Evolutionary conservation across 2,888 invertebrate genomes (phyloP).

Genomic region (Apamea monoglypha): DNA sequence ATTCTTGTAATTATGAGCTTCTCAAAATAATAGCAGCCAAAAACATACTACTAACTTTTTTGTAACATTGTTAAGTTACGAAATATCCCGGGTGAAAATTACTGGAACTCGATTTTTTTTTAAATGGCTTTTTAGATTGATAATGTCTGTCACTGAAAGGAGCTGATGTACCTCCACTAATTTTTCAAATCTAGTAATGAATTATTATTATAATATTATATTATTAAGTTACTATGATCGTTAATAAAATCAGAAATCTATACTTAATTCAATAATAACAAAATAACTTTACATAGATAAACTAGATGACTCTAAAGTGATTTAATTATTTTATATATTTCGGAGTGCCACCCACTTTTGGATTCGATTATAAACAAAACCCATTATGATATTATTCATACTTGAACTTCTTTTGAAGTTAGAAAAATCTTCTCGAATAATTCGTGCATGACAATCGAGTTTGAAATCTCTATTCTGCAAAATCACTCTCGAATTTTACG

Average conservation of each 20-base stretch:
- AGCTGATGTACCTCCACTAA: not conserved
- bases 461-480: conserved; percentile 11
- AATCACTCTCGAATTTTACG: conserved; percentile 41
- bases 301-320: not conserved
- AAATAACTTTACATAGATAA: not conserved
- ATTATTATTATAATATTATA: not conserved
- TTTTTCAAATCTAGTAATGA: not conserved
- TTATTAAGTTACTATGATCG: not conserved
- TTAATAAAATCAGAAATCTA: not conserved
- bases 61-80: not conserved
- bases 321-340: not conserved
- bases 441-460: conserved; percentile 7
- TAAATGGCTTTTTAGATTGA: too few relatives aligned
- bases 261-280: not conserved
- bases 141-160: too few relatives aligned
- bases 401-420: conserved; percentile 19
- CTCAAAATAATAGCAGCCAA: not conserved
- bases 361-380: conserved; percentile 1
- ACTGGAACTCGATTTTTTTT: not conserved
- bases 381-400: conserved; percentile 11
- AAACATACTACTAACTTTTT: not conserved
- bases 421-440: conserved; percentile 20
- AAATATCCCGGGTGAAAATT: not conserved
- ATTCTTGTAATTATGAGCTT: not conserved
- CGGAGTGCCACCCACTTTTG: not conserved